Conservation (phyloP, 92 coral and sea anemone species). For the Zoanthus solanderi region DNA sequence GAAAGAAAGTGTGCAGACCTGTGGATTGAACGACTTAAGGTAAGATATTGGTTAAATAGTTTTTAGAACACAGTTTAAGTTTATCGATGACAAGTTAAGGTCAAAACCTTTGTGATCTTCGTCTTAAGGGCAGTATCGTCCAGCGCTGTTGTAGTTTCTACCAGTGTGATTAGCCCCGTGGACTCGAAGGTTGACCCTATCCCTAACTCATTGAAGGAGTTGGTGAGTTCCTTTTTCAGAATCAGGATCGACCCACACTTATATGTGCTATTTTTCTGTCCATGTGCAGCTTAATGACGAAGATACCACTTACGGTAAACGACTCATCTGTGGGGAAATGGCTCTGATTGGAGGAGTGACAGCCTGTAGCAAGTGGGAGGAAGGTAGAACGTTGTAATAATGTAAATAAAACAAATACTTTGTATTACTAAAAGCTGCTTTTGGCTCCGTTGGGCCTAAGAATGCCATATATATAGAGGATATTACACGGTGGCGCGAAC, state of each 20-base stretch:
- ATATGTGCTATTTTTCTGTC: background rate
- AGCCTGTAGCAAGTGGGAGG: constrained; percentile 68
- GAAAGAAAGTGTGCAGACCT: constrained; percentile 34
- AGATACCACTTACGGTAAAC: constrained; percentile 68
- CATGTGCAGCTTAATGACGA: constrained; percentile 67
- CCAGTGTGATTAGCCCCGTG: no score
- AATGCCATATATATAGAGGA: no score
- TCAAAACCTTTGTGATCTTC: background rate
- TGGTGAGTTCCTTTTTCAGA: no score
- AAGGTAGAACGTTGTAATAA: constrained; percentile 52
- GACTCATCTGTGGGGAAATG: constrained; percentile 72
- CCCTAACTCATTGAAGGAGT: no score
- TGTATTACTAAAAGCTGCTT: no score
- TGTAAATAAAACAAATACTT: no score
- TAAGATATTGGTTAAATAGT: background rate
- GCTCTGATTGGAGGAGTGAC: constrained; percentile 66
- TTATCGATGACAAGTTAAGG: no score
- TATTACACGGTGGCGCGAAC: no score
- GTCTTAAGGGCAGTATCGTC: background rate
- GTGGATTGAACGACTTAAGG: constrained; percentile 43
- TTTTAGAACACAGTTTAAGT: background rate
- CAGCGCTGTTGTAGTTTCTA: no score
- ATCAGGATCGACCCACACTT: no score
- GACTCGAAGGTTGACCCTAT: no score
- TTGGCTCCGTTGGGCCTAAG: no score